Evolutionary conservation across 2,888 invertebrate species (phyloP).

Genomic region (Lacanobia oleracea): DNA sequence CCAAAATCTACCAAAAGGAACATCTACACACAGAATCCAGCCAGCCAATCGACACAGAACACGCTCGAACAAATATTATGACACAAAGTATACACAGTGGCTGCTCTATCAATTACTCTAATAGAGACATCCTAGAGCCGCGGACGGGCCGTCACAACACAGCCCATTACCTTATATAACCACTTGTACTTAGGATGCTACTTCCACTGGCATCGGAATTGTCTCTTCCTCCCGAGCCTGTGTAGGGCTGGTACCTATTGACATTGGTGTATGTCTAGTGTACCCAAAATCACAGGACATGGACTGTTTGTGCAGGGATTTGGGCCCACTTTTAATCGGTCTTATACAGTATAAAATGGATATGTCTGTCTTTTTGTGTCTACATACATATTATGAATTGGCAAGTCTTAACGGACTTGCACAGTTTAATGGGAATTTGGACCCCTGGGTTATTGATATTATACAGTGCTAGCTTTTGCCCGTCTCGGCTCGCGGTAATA

Average conservation of each 20-base stretch:
- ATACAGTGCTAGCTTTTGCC: too few relatives aligned
- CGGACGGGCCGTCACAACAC: slow-evolving; percentile 84
- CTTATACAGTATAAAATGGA: neutral
- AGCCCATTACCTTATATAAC: slow-evolving; percentile 75
- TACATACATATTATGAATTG: too few relatives aligned
- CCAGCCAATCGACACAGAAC: slow-evolving; percentile 12
- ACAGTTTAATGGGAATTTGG: neutral
- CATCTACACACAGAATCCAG: neutral
- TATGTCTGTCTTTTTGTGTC: too few relatives aligned
- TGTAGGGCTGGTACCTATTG: slow-evolving; percentile 34
- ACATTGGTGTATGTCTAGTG: neutral
- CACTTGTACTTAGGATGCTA: slow-evolving; percentile 78
- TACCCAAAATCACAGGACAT: neutral
- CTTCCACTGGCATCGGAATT: slow-evolving; percentile 85
- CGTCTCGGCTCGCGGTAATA: too few relatives aligned
- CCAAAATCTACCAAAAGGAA: neutral
- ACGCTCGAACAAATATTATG: slow-evolving; percentile 56
- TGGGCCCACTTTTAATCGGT: neutral
- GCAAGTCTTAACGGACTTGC: too few relatives aligned
- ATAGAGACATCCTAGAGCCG: slow-evolving; percentile 83
- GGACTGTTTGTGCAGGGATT: neutral
- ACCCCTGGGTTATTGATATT: neutral
- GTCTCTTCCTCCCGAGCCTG: slow-evolving; percentile 82
- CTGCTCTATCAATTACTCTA: slow-evolving; percentile 76
- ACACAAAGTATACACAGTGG: slow-evolving; percentile 51